These are phyloP conservation scores for Cephus runcator DNA, from an alignment of 2,888 invertebrate genomes.

Conservation along the genomic window DNA sequence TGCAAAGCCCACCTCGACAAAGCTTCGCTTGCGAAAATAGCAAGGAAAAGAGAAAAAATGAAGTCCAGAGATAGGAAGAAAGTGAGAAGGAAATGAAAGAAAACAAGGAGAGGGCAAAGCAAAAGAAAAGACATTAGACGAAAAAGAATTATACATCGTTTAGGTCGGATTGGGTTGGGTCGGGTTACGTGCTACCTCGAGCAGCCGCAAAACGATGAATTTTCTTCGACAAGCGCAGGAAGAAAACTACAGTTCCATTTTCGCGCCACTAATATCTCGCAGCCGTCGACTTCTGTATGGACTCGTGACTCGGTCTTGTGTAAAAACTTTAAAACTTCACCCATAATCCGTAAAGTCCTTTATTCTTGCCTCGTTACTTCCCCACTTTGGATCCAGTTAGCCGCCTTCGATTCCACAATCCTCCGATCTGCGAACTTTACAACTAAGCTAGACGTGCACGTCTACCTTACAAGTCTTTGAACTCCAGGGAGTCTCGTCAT, in stretches of 20 bases:
- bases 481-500: background rate
- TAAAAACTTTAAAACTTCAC: background rate
- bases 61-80: slow-evolving; percentile 9
- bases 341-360: background rate
- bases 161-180: background rate
- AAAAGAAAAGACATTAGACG: background rate
- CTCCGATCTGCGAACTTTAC: background rate
- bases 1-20: slow-evolving; percentile 32
- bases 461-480: background rate
- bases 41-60: background rate
- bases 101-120: background rate
- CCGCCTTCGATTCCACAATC: background rate
- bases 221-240: background rate
- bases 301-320: background rate
- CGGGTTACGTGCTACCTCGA: background rate
- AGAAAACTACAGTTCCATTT: background rate
- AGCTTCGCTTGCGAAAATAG: background rate
- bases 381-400: background rate
- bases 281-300: background rate
- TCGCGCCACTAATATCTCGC: background rate
- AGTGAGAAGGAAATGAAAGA: background rate
- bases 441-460: background rate
- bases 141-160: background rate
- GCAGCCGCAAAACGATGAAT: background rate
- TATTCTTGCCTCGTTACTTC: background rate